phyloP scores from a whole-genome alignment of 1,140 invertebrate species.

The Trichoplusia ni region DNA sequence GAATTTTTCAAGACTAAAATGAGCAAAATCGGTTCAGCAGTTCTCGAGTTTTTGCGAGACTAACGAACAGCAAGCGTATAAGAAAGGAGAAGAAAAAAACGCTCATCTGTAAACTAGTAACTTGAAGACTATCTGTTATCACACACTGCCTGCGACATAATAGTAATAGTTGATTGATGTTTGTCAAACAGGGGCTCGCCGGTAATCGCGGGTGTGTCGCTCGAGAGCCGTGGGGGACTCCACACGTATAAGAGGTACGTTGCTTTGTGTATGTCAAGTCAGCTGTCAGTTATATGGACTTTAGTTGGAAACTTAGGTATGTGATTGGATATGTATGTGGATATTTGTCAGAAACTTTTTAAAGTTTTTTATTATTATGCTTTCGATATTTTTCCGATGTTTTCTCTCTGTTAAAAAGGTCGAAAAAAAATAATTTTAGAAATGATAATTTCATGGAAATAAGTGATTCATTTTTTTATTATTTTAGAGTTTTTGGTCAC shows the following conservation, averaged over 20 bases:
- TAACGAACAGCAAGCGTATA: too few relatives aligned
- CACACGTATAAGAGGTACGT: constrained; percentile 16
- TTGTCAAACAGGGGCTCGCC: constrained; percentile 32
- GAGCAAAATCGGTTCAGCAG: too few relatives aligned
- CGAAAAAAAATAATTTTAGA: too few relatives aligned
- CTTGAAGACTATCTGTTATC: neutral
- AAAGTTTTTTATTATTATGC: neutral
- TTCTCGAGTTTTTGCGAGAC: too few relatives aligned
- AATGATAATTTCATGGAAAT: too few relatives aligned
- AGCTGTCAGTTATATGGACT: neutral
- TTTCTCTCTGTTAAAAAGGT: neutral
- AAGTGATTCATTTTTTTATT: too few relatives aligned
- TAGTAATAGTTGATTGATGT: constrained; percentile 31
- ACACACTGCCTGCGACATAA: constrained; percentile 8
- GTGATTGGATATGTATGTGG: neutral
- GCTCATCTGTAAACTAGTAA: neutral
- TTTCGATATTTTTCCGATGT: neutral
- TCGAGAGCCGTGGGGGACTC: neutral
- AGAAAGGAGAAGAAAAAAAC: too few relatives aligned
- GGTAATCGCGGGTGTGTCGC: constrained; percentile 26
- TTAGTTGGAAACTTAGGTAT: neutral
- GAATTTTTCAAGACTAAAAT: too few relatives aligned
- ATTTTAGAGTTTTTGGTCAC: too few relatives aligned
- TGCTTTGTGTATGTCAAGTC: neutral
- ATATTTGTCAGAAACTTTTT: neutral